Evolutionary conservation across 1,140 invertebrate species (phyloP), one percentile per base, ranked within the genome.

Genomic region (Psilanteris sp.): DNA sequence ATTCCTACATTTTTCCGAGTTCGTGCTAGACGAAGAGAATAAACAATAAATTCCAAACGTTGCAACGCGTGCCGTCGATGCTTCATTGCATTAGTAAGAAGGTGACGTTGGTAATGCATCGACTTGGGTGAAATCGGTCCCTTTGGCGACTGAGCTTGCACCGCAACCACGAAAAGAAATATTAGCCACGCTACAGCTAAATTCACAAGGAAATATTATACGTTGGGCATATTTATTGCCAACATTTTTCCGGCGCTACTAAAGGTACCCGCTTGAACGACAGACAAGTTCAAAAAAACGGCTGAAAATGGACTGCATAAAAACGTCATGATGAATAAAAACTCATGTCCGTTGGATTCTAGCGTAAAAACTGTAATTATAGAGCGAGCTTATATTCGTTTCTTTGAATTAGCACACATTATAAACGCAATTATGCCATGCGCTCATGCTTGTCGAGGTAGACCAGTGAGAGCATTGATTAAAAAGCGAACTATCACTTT

Each of bases 351-450:
- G 29, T 24, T n/a, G 5, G 31, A 7, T 7, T 10, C 7, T 4
- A 37, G 18, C 18, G 34, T 32, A 73, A 57, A 64, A 73, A 73
- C 59, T 20, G 27, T 48, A 66, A 73, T 73, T 73, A 64, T 52
- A 73, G 13, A 41, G 34, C 57, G 24, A 66, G 41, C 52, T 73
- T 66, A 57, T 64, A 73, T 73, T 66, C 52, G 59, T 73, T 64
- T 66, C 57, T 73, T 36, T 27, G 70, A 52, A 73, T 73, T 73
- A 64, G 46, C 54, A 32, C 52, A 59, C 54, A 67, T 67, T 61
- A 67, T 74, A 67, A 55, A 61, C 54, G 24, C 55, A 61, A 74
- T 74, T 74, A 67, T 54, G 11, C 39, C 26, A 31, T 16, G 31
- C 37, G 37, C 15, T 67, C 54, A 14, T 43, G 50, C 29, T 50